A percentile compares a stretch with the other conserved stretches of the same genome.
phyloP scores from a whole-genome alignment of 1,140 invertebrate species.

The Thrips palmi region DNA sequence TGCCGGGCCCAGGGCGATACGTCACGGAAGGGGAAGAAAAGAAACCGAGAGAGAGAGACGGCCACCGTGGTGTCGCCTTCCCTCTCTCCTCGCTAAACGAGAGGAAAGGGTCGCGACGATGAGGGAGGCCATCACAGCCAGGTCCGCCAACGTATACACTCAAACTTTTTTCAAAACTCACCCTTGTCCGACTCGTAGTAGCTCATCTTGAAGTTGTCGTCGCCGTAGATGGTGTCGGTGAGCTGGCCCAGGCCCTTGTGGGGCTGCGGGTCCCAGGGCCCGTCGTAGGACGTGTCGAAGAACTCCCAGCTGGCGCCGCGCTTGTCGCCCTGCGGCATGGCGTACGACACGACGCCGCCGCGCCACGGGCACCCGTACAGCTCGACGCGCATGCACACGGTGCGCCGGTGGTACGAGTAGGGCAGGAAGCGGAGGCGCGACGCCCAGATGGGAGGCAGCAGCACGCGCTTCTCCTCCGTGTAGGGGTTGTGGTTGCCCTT shows the following conservation, averaged over 20 bases:
- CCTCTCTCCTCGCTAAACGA: too few species aligned
- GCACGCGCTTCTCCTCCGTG: constrained; percentile 48
- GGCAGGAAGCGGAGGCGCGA: constrained; percentile 62
- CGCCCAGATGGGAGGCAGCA: constrained; percentile 62
- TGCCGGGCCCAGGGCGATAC: too few species aligned
- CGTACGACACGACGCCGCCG: constrained; percentile 62
- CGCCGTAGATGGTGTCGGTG: constrained; percentile 51
- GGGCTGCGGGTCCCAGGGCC: constrained; percentile 48
- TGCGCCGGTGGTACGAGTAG: constrained; percentile 61
- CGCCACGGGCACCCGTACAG: constrained; percentile 58
- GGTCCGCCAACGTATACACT: too few species aligned
- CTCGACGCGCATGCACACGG: constrained; percentile 75
- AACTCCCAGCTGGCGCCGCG: constrained; percentile 63
- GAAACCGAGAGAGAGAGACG: too few species aligned
- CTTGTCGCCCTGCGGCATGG: constrained; percentile 65
- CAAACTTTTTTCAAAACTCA: constrained; percentile 2
- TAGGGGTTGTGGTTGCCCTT: constrained; percentile 68
- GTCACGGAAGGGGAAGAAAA: too few species aligned
- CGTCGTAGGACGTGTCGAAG: constrained; percentile 84
- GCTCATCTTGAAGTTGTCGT: constrained; percentile 57
- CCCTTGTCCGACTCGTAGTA: constrained; percentile 32
- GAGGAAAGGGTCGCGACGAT: too few species aligned
- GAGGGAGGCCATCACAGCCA: too few species aligned
- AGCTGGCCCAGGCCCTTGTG: constrained; percentile 70
- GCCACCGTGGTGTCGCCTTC: too few species aligned